Percentiles rank a stretch among this genome's conserved stretches.
phyloP scores from a whole-genome alignment of 2,797 vertebrate species.

The Diglossa cyanea region DNA sequence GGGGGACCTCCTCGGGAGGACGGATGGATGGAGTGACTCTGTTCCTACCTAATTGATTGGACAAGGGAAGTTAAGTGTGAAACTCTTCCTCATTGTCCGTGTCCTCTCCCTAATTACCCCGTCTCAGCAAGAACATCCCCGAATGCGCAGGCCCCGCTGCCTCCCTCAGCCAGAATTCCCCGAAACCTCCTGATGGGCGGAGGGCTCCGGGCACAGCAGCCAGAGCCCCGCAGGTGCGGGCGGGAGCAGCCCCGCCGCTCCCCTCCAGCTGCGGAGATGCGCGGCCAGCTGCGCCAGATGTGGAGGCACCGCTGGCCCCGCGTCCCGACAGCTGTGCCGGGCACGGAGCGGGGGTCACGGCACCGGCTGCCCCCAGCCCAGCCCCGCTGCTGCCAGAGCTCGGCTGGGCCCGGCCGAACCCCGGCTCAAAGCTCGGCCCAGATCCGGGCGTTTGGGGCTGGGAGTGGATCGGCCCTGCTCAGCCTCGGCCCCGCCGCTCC shows the following conservation, averaged over 20 bases:
- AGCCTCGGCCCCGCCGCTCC: neutral
- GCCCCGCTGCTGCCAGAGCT: neutral
- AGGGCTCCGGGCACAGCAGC: neutral
- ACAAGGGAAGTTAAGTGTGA: neutral
- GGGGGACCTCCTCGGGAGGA: neutral
- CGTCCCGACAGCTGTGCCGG: neutral
- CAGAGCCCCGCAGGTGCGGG: neutral
- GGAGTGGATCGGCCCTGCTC: neutral
- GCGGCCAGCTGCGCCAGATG: neutral
- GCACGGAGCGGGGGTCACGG: neutral
- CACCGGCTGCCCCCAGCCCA: fast-evolving
- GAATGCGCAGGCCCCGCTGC: fast-evolving
- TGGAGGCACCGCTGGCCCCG: neutral
- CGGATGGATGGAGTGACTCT: neutral
- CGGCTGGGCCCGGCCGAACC: neutral
- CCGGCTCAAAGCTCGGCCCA: neutral
- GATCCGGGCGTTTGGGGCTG: neutral
- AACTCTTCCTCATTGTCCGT: neutral
- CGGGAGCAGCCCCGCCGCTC: neutral
- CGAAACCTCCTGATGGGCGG: neutral
- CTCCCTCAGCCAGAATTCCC: neutral
- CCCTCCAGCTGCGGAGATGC: neutral
- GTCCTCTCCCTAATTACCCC: neutral
- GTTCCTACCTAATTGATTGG: neutral
- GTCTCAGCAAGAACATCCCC: neutral